These are phyloP conservation scores for Latrodectus elegans DNA, from an alignment of 2,888 invertebrate genomes.

Conservation along the genomic window DNA sequence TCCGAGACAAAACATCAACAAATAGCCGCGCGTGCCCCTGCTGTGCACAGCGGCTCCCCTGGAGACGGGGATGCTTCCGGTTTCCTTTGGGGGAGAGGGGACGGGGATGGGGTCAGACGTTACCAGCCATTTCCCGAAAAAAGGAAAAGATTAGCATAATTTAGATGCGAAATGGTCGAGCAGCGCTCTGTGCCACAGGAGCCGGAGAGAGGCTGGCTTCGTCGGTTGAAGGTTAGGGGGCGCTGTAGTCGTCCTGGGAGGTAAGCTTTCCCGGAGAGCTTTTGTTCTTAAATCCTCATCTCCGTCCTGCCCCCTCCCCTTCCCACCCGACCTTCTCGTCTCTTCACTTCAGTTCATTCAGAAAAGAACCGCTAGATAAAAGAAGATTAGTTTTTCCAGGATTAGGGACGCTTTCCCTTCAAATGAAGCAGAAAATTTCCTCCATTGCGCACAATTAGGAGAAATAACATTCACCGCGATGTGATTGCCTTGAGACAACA, in stretches of 20 bases:
- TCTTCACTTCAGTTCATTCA: background rate
- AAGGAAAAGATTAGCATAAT: too few species aligned
- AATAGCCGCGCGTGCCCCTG: background rate
- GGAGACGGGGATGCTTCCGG: background rate
- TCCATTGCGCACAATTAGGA: too few species aligned
- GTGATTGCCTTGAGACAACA: too few species aligned
- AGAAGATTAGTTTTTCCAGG: too few species aligned
- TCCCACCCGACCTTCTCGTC: background rate
- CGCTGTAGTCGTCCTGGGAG: slow-evolving; percentile 5
- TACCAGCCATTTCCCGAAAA: too few species aligned
- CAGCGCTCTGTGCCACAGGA: too few species aligned
- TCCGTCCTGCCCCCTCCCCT: background rate
- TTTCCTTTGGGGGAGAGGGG: background rate
- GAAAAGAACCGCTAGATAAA: background rate
- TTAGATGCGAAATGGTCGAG: too few species aligned
- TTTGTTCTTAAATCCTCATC: slow-evolving; percentile 5
- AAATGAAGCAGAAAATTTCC: too few species aligned
- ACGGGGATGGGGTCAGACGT: too few species aligned
- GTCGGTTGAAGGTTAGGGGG: background rate
- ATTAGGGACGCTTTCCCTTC: too few species aligned
- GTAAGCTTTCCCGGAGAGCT: slow-evolving; percentile 5
- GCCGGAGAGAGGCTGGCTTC: too few species aligned
- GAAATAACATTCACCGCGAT: too few species aligned
- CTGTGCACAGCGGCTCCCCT: background rate
- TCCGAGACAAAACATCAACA: background rate